Evolutionary conservation across 1,140 invertebrate genomes (phyloP).

Genomic region (Chelonus insularis): DNA sequence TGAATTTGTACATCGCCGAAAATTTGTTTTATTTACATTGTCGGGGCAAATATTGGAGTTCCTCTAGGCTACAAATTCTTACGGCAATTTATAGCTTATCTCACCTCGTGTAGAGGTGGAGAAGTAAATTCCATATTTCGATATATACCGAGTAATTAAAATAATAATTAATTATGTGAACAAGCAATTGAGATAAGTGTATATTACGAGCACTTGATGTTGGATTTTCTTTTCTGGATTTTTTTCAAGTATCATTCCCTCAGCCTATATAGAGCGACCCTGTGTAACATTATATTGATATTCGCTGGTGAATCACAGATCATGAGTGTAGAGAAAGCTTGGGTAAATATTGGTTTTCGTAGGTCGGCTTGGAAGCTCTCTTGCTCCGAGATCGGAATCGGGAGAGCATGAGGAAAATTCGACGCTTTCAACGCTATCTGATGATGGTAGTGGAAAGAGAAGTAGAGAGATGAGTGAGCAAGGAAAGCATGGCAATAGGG

Average conservation of each 20-base stretch:
- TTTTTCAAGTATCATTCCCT: neutral
- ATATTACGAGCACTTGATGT: no score
- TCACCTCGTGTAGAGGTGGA: no score
- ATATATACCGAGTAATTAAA: no score
- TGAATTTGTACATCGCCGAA: no score
- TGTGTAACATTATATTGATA: neutral
- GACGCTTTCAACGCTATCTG: constrained; percentile 19
- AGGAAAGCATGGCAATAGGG: constrained; percentile 16
- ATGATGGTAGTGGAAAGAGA: constrained; percentile 8
- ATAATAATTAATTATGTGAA: no score
- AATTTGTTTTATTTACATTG: no score
- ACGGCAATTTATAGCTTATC: no score
- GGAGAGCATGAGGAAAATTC: neutral
- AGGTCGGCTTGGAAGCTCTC: constrained; percentile 28
- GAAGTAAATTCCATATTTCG: no score
- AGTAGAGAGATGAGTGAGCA: neutral
- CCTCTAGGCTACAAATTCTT: no score
- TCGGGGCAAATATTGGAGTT: no score
- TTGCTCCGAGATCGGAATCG: neutral
- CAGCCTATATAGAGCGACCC: neutral
- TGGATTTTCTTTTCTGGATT: no score
- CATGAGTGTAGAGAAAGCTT: constrained; percentile 9
- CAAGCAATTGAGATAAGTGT: no score
- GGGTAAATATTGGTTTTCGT: constrained; percentile 49
- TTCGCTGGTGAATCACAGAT: constrained; percentile 10